Conservation (phyloP, 2,113 vertebrate genomes). For the Halichoeres trimaculatus region DNA sequence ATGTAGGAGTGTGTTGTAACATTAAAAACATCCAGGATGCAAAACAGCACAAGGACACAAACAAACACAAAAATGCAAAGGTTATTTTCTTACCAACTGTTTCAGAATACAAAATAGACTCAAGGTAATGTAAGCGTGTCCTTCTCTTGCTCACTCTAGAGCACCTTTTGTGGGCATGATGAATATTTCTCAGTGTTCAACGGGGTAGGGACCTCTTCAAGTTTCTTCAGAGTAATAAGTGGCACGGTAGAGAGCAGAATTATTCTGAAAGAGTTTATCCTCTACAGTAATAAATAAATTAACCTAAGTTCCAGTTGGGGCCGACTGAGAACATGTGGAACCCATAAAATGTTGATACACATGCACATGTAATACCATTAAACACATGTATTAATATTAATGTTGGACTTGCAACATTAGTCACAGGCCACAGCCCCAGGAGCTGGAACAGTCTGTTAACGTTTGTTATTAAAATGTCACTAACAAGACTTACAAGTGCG, state of each 20-base stretch:
- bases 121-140: no score
- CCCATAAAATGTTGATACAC: constrained; percentile 57
- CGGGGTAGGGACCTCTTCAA: no score
- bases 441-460: constrained; percentile 13
- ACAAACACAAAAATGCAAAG: not conserved
- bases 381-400: constrained; percentile 66
- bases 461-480: constrained; percentile 26
- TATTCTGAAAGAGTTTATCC: not conserved
- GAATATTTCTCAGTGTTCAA: no score
- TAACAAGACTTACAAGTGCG: constrained; percentile 6
- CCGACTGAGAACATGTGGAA: constrained; percentile 18
- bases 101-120: not conserved
- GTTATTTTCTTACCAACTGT: not conserved
- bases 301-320: constrained; percentile 37
- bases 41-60: constrained; percentile 7
- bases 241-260: not conserved
- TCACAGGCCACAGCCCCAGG: constrained; percentile 1
- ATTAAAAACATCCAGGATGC: not conserved
- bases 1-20: not conserved
- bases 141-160: no score
- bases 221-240: not conserved
- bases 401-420: constrained; percentile 16
- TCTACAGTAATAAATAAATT: constrained; percentile 33
- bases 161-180: no score
- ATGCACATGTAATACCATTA: constrained; percentile 49